Percentiles rank a stretch among this genome's conserved stretches.
Conservation (phyloP, 2,888 invertebrate genomes). For the Sesia apiformis region DNA sequence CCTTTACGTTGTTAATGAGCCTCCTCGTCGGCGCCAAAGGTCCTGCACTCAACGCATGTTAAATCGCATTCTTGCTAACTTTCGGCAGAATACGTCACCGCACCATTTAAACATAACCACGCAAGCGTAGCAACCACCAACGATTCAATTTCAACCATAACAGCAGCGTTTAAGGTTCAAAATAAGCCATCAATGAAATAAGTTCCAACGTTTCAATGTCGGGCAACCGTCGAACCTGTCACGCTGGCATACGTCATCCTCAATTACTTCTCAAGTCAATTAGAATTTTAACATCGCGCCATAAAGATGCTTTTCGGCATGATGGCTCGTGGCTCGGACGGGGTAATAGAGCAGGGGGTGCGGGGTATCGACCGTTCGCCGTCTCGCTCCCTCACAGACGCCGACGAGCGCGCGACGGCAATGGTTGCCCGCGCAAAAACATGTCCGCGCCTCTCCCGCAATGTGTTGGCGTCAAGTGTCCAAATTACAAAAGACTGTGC, state of each 20-base stretch:
- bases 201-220: too few relatives aligned
- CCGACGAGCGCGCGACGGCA: conserved; percentile 25
- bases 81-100: not conserved
- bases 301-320: not conserved
- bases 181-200: too few relatives aligned
- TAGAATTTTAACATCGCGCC: not conserved
- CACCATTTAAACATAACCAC: not conserved
- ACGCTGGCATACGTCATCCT: too few relatives aligned
- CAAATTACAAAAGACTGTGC: conserved; percentile 29
- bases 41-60: not conserved
- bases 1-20: too few relatives aligned
- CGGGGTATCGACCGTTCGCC: conserved; percentile 37
- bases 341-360: conserved; percentile 8
- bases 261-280: not conserved
- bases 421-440: conserved; percentile 15
- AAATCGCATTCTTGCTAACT: not conserved
- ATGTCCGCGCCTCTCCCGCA: conserved; percentile 17
- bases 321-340: not conserved
- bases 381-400: conserved; percentile 26
- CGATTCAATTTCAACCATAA: not conserved
- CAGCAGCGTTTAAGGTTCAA: not conserved
- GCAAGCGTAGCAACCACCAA: not conserved
- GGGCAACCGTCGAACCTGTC: too few relatives aligned
- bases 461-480: conserved; percentile 40
- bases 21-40: not conserved